Evolutionary conservation across 2,797 vertebrate genomes (phyloP), one percentile per base, ranked within the genome.

Genomic region (Lagodon rhomboides): DNA sequence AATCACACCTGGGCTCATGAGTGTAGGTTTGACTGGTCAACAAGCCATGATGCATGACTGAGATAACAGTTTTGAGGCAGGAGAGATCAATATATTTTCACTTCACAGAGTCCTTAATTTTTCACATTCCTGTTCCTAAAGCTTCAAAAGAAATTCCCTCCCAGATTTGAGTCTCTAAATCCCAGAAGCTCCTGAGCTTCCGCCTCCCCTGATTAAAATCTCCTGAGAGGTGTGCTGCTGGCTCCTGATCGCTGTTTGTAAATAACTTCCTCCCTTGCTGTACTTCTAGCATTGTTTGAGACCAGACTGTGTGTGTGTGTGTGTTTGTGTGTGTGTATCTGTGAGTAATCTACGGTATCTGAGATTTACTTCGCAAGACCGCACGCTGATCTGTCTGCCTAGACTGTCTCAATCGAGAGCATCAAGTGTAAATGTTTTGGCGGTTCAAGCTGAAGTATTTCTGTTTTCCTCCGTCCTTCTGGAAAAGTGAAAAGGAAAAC

Each of bases 401-500:
- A 76, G 17, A 55, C 51, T 1, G 3, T 46, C 68, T 47, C 49
- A 53, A 87, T 85, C 79, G 5, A 41, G 47, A 67, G 30, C 58
- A 83, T 82, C 60, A 46, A 84, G 68, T 30, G 41, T 49, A 75
- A 79, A 83, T 82, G 84, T 74, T 86, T 75, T 80, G 50, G 38
- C 51, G 18, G 50, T 13, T 25, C 8, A 38, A 77, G 66, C 77
- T 13, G 43, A 75, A 64, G 23, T 68, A 70, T 73, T 69, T 66
- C 50, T 49, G 51, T 61, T 72, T 73, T 73, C 63, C 46, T 70
- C 46, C 22, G 12, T 46, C 53, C 43, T 22, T 25, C 75, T 79
- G 70, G 43, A 88, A 91, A 88, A 83, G 46, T 65, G 72, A 80
- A 70, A 85, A 86, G 49, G 51, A 75, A 80, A 87, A 68, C 60